These are phyloP conservation scores for Cairina moschata DNA, from an alignment of 2,113 vertebrate genomes.

Conservation along the genomic window DNA sequence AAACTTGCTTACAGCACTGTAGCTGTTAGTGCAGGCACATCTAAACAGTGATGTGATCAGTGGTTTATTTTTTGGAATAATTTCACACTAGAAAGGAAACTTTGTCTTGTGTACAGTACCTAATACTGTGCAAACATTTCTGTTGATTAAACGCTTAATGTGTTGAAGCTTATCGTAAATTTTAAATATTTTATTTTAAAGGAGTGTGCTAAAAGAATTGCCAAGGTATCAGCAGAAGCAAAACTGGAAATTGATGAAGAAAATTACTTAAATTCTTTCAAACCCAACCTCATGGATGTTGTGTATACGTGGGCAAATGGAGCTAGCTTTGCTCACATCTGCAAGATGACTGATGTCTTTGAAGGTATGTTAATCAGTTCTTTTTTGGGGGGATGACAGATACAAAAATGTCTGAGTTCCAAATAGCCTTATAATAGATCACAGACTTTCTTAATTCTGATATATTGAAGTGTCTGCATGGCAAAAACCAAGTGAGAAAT, in stretches of 20 bases:
- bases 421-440: background rate
- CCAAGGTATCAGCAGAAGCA: conserved; percentile 96
- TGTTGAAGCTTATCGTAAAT: background rate
- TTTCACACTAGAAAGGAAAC: background rate
- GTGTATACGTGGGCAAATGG: conserved; percentile 96
- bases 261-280: conserved; percentile 90
- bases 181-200: conserved; percentile 64
- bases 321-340: conserved; percentile 94
- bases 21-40: background rate
- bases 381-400: background rate
- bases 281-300: conserved; percentile 97
- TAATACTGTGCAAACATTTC: background rate
- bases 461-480: background rate
- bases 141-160: background rate
- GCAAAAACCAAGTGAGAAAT: background rate
- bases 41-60: background rate
- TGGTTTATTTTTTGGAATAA: background rate
- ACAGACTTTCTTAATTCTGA: background rate
- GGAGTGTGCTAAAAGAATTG: conserved; percentile 97
- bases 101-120: background rate
- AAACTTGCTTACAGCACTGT: background rate
- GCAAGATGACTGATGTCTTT: conserved; percentile 99
- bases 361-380: conserved; percentile 82
- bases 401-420: background rate
- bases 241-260: conserved; percentile 97